Conservation (phyloP, 92 coral and sea anemone genomes). For the Paragorgia papillata region DNA sequence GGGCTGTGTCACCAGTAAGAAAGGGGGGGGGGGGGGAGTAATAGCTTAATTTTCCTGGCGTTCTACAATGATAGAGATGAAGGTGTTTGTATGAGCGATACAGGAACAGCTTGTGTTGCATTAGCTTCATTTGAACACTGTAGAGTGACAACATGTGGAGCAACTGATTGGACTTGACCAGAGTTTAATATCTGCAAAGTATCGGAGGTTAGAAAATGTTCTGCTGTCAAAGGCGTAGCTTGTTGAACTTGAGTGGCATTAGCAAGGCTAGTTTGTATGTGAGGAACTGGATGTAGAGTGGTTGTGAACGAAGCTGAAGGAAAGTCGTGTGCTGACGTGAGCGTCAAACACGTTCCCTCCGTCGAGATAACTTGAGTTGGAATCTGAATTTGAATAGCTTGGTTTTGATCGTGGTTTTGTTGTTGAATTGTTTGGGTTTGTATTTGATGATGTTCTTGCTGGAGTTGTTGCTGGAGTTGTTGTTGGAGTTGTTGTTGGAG, state of each 20-base stretch:
- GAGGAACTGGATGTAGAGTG: slow-evolving; percentile 47
- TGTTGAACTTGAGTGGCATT: slow-evolving; percentile 48
- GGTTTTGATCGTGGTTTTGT: slow-evolving; percentile 49
- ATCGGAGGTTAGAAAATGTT: slow-evolving; percentile 69
- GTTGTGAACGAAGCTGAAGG: not conserved
- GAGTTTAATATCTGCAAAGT: slow-evolving; percentile 71
- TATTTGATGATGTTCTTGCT: slow-evolving; percentile 69
- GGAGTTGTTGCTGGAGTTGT: slow-evolving; percentile 87
- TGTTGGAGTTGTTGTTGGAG: slow-evolving; percentile 89
- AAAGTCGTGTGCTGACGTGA: slow-evolving; percentile 28
- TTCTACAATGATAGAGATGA: slow-evolving; percentile 15
- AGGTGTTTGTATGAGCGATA: slow-evolving; percentile 72
- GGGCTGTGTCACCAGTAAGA: too few relatives aligned
- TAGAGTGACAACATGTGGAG: slow-evolving; percentile 57
- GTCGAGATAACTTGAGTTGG: slow-evolving; percentile 30
- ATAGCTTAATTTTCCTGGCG: too few relatives aligned
- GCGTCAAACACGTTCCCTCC: slow-evolving; percentile 21
- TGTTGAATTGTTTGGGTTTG: slow-evolving; percentile 51
- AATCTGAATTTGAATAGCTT: slow-evolving; percentile 52
- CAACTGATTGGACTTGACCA: slow-evolving; percentile 63
- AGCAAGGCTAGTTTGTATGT: slow-evolving; percentile 33
- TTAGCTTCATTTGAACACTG: slow-evolving; percentile 40
- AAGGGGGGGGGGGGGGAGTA: too few relatives aligned
- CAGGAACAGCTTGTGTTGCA: slow-evolving; percentile 78
- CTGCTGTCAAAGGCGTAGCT: slow-evolving; percentile 71